These are phyloP conservation scores for Crambe crambe DNA, from an alignment of 37 sponge, comb jelly and placozoan species.

Conservation along the genomic window DNA sequence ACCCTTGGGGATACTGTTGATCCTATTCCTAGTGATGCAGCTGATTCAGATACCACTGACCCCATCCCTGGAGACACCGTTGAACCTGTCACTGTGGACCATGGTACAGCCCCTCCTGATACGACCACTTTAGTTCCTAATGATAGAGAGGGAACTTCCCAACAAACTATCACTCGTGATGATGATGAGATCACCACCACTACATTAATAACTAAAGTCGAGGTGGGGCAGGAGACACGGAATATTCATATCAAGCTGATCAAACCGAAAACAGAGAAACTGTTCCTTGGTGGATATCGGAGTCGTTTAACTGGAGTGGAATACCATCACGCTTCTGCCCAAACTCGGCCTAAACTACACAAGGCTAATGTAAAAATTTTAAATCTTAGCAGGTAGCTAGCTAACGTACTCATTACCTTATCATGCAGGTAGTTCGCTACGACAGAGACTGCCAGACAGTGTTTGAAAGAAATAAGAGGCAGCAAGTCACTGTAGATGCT, in stretches of 20 bases:
- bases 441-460: constrained; percentile 92
- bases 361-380: too few relatives aligned
- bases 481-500: constrained; percentile 83
- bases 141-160: too few relatives aligned
- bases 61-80: not conserved
- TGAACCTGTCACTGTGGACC: not conserved
- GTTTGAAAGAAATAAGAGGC: constrained; percentile 49
- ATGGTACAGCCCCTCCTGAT: too few relatives aligned
- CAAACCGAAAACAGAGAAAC: not conserved
- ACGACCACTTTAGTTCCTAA: too few relatives aligned
- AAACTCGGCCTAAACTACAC: constrained; percentile 23
- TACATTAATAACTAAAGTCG: not conserved
- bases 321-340: constrained; percentile 83
- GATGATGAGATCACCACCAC: not conserved
- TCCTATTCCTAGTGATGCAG: not conserved
- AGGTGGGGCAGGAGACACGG: not conserved
- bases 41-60: not conserved
- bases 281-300: constrained; percentile 31
- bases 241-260: constrained; percentile 1
- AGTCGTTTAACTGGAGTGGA: constrained; percentile 59
- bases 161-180: not conserved
- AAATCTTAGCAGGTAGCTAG: too few relatives aligned
- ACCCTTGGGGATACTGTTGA: too few relatives aligned
- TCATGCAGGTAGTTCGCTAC: constrained; percentile 9
- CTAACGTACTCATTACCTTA: too few relatives aligned